Percentiles rank a stretch among this genome's conserved stretches.
Conservation (phyloP, 2,797 vertebrate genomes). For the Lutjanus argentimaculatus region DNA sequence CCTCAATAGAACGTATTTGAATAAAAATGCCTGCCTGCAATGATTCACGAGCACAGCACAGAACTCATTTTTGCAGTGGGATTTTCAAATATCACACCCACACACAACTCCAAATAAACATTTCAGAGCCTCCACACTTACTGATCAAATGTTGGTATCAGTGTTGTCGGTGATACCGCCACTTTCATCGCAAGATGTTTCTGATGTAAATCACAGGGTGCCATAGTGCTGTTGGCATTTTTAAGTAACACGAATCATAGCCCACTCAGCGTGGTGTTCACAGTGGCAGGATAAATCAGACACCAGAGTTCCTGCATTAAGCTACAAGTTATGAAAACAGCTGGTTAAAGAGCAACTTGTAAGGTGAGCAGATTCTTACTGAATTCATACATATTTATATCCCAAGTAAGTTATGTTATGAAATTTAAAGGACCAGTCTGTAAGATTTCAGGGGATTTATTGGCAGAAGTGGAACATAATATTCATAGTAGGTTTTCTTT, state of each 20-base stretch:
- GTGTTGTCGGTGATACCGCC: constrained; percentile 19
- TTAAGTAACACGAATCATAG: constrained; percentile 49
- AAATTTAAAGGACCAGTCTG: too few relatives aligned
- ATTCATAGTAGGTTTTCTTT: too few relatives aligned
- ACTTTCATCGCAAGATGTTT: constrained; percentile 44
- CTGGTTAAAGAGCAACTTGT: constrained; percentile 7
- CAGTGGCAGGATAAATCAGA: constrained; percentile 41
- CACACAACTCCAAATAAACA: constrained; percentile 61
- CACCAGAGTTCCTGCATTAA: constrained; percentile 11
- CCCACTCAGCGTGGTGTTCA: constrained; percentile 34
- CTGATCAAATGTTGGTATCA: constrained; percentile 57
- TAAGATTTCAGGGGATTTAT: too few relatives aligned
- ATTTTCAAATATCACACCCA: constrained; percentile 71
- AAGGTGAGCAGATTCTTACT: not conserved
- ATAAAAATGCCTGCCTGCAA: constrained; percentile 62
- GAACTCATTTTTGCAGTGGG: constrained; percentile 56
- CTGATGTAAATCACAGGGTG: constrained; percentile 60
- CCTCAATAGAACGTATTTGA: constrained; percentile 57
- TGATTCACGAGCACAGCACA: constrained; percentile 60
- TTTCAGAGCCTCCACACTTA: constrained; percentile 55
- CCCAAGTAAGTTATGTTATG: not conserved
- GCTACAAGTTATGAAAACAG: constrained; percentile 14
- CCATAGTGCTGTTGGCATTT: constrained; percentile 30
- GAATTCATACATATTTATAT: not conserved
- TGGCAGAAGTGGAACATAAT: too few relatives aligned